These are phyloP conservation scores for Itoplectis maculator DNA, from an alignment of 2,888 invertebrate species.

Conservation along the genomic window DNA sequence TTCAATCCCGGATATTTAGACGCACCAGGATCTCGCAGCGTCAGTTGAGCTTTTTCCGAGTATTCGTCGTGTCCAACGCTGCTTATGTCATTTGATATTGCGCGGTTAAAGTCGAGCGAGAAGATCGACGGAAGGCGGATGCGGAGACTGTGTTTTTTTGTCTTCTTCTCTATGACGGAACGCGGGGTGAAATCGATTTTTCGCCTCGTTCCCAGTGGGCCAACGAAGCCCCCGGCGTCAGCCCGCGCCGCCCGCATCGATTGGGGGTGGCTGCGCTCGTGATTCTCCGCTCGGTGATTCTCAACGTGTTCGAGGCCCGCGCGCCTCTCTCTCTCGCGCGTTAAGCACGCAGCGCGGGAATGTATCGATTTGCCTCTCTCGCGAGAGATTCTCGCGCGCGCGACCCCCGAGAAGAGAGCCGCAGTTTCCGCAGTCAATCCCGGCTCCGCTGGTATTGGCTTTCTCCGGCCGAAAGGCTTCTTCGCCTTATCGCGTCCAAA, in stretches of 20 bases:
- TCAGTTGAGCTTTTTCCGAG: not conserved
- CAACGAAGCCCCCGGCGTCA: not conserved
- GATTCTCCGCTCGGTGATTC: not conserved
- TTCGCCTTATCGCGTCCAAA: constrained; percentile 17
- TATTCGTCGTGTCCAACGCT: constrained; percentile 7
- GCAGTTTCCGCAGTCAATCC: not conserved
- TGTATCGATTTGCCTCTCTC: constrained; percentile 17
- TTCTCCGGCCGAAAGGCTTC: not conserved
- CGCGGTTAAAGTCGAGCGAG: not conserved
- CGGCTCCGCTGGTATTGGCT: not conserved
- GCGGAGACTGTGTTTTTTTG: too few relatives aligned
- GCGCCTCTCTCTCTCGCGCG: too few relatives aligned
- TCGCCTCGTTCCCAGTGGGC: not conserved
- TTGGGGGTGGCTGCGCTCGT: not conserved
- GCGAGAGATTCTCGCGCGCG: not conserved
- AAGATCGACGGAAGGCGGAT: not conserved
- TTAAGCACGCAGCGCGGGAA: constrained; percentile 5
- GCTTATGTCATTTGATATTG: not conserved
- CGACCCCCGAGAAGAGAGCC: not conserved
- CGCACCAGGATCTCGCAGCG: not conserved
- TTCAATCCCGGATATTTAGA: constrained; percentile 37
- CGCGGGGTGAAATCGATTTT: constrained; percentile 19
- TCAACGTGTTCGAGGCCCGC: constrained; percentile 6
- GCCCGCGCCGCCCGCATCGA: not conserved
- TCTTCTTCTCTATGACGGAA: not conserved